Evolutionary conservation across 2,888 invertebrate species (phyloP).

Genomic region (Yponomeuta cagnagella): DNA sequence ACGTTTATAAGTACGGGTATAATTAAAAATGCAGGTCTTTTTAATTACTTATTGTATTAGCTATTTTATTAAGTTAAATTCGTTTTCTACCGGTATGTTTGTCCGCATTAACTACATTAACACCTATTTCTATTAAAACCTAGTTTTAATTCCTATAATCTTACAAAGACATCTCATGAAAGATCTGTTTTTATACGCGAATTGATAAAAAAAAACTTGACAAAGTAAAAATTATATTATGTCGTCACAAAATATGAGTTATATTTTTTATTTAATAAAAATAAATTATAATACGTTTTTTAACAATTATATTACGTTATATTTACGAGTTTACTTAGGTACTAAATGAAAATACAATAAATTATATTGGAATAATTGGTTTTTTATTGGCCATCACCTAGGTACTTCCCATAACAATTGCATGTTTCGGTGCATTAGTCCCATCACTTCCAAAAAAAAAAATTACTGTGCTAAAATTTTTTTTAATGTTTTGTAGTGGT

Average conservation of each 20-base stretch:
- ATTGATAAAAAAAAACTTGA: not conserved
- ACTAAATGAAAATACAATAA: constrained; percentile 54
- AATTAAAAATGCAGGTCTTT: not conserved
- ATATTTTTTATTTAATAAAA: constrained; percentile 20
- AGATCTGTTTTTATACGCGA: constrained; percentile 14
- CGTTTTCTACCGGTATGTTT: constrained; percentile 12
- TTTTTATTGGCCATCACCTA: not conserved
- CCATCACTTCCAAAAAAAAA: constrained; percentile 15
- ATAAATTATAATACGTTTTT: constrained; percentile 25
- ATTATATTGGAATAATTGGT: constrained; percentile 42
- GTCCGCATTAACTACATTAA: constrained; percentile 19
- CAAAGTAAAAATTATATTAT: constrained; percentile 14
- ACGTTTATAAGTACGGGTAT: constrained; percentile 51
- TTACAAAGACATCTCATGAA: constrained; percentile 13
- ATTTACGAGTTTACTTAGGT: constrained; percentile 48
- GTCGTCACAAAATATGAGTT: constrained; percentile 15
- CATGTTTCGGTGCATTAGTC: too few relatives aligned
- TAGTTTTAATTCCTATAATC: constrained; percentile 8
- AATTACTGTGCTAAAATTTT: not conserved
- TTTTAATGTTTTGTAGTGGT: too few relatives aligned
- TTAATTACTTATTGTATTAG: not conserved
- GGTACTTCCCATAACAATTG: not conserved
- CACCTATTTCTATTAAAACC: constrained; percentile 25
- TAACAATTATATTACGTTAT: constrained; percentile 60
- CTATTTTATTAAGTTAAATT: not conserved